Base-by-base conservation (phyloP, 2,888 invertebrate genomes). In the Minunthozetes semirufus region DNA sequence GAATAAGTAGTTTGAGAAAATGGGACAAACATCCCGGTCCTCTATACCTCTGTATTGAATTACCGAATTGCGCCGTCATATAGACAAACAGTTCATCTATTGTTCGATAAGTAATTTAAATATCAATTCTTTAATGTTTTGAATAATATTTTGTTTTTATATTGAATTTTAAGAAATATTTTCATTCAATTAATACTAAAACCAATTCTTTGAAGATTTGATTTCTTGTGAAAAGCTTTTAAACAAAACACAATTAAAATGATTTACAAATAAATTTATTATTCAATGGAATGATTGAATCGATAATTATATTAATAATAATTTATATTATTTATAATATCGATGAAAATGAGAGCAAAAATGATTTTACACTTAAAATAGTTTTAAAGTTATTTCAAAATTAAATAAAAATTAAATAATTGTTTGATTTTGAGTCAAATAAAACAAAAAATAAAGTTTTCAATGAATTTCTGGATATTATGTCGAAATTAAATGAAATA, bases 21-120 rank as follows among this genome's bases (percentile, higher is more conserved):
- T 46, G 46, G 70, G 48, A 46, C 17, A 70, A 27, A 70, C 70
- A 70, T 70, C 70, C 70, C 9, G 70, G 63, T n/a, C 63, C 63
- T 38, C 17, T 66, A 1, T 66, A 38, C 63, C 29, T 19, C 19
- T 66, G 63, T 19, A 38, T 66, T 66, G 19, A 33, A 19, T n/a
- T 66, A 11, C 13, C 33, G 9, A 66, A 66, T 9, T 66, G 63
- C 38, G 63, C n/a, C 3, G 63, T 66, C 38, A 22, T 66, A 27
- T 66, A 48, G n/a, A 3, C n/a, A n/a, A n/a, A n/a, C n/a, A n/a
- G n/a, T 33, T 33, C 8, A 8, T 33, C 33, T 5, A 33, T 33
- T 33, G 33, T 5, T 33, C 8, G 33, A 33, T 8, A 33, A 33
- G 11, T 42, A 42, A 42, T 42, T 42, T 42, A 13, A 42, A 42